Evolutionary conservation across 2,797 vertebrate species (phyloP), one percentile per base, ranked within the genome.

Genomic region (Ataeniobius toweri): DNA sequence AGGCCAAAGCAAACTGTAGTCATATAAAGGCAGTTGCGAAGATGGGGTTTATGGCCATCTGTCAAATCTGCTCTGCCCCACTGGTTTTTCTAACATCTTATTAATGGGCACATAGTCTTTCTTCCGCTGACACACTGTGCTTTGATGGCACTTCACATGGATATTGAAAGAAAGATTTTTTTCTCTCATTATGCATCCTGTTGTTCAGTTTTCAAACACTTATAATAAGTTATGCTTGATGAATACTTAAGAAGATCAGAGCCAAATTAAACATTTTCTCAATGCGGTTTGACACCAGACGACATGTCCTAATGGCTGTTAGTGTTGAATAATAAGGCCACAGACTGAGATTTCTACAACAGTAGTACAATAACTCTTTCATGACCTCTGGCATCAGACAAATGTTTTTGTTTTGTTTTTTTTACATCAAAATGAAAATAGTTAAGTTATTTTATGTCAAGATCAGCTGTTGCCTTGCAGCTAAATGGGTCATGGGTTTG

Each of bases 31-130:
- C 69, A 22, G 31, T 36, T 75, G 65, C 69, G 41, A 56, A 81
- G 59, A 73, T 68, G 63, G 63, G 73, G 84, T 85, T 79, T 83
- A 79, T 78, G 80, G 59, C 83, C 89, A 89, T 89, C 89, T 92
- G 91, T 89, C 86, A 83, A 75, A 80, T 77, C 67, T 76, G 26
- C n/a, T 59, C 65, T 78, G 63, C 75, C 71, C 72, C 59, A 69
- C 55, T 80, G 77, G 63, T 79, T 89, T 78, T 76, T 53, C 55
- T 83, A 55, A 85, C 75, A 58, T 79, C 75, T 79, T 72, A 82
- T 80, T 82, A 73, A 71, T 70, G 44, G 58, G 13, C 73, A 71
- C 65, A 50, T 74, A 63, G 76, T 84, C 50, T 61, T 75, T 69
- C 79, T 74, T 26, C 13, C n/a, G 77, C 31, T 67, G n/a, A 79